Base-by-base conservation (phyloP, 1,140 invertebrate genomes). In the Elymnias hypermnestra region DNA sequence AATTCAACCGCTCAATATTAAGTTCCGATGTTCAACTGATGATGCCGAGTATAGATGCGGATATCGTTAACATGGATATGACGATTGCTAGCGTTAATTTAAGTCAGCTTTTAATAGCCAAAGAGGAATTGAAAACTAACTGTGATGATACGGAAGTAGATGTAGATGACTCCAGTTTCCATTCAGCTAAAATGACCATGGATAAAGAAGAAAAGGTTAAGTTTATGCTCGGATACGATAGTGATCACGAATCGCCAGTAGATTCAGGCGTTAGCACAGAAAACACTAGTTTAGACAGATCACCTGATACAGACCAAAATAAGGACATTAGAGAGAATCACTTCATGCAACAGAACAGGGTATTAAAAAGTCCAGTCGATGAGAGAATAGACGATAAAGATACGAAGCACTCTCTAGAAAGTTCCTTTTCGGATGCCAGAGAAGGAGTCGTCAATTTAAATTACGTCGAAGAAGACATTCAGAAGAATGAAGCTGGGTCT, bases 191-290 rank as follows among this genome's bases (percentile, higher is more conserved):
- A 29, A 67, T 63, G 53, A 64, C 43, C 7, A 31, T 71, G 42
- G 65, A 74, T 7, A 62, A 54, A 14, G 75, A 78, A 3, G 67
- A 88, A n/a, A 88, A 83, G 15, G 89, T 90, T 23, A 84, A 81
- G 55, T 87, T 87, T 47, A 78, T 83, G 58, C 52, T 87, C 23
- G 83, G 79, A 2, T 85, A 87, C 37, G 84, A 86, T 19, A 86
- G 83, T 44, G 83, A 87, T n/a, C 76, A 82, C 5, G 82, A 86
- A 40, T 86, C 83, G 19, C 90, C 91, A 1, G 89, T 83, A 0
- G 92, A 93, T 66, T 92, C 91, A 0, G 91, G 92, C 0, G 91
- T 93, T 25, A 92, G 90, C 53, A 93, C 91, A 0, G 91, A 92
- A 67, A 93, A 91, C 41, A 92, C 91, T 3, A 92, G 91, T 61